These are phyloP conservation scores for Thalpophila matura DNA, from an alignment of 2,888 invertebrate species.

Conservation along the genomic window DNA sequence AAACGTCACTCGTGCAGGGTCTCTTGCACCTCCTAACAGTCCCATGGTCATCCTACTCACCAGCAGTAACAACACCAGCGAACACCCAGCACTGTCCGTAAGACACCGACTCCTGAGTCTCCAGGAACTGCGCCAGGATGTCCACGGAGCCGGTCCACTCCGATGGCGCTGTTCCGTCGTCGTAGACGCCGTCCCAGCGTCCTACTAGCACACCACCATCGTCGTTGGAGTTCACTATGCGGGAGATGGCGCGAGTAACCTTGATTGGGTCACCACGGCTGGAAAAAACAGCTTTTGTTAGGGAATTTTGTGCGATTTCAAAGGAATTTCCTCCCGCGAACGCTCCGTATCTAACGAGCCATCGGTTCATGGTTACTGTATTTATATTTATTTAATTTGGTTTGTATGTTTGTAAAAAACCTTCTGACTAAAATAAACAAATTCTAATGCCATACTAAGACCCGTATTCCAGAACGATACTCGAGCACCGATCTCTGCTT, in stretches of 20 bases:
- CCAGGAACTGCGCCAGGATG: slow-evolving; percentile 93
- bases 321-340: too few relatives aligned
- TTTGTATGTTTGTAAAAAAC: too few relatives aligned
- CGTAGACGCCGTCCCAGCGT: slow-evolving; percentile 94
- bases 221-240: slow-evolving; percentile 94
- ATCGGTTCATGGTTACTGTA: too few relatives aligned
- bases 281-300: slow-evolving; percentile 2
- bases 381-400: too few relatives aligned
- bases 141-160: slow-evolving; percentile 95
- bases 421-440: too few relatives aligned
- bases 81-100: slow-evolving; percentile 98
- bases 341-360: too few relatives aligned
- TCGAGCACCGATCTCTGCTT: too few relatives aligned
- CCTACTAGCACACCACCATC: slow-evolving; percentile 94
- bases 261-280: slow-evolving; percentile 93
- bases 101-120: slow-evolving; percentile 92
- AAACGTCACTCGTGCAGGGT: too few relatives aligned
- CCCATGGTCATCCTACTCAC: slow-evolving; percentile 75
- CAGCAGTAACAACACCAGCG: slow-evolving; percentile 95
- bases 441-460: too few relatives aligned
- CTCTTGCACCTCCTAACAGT: too few relatives aligned
- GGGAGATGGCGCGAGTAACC: slow-evolving; percentile 93
- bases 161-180: slow-evolving; percentile 94
- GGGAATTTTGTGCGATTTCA: too few relatives aligned
- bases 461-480: too few relatives aligned